Evolutionary conservation across 2,888 invertebrate genomes (phyloP), one percentile per base, ranked within the genome.

Genomic region (Eutolmus rufibarbis): DNA sequence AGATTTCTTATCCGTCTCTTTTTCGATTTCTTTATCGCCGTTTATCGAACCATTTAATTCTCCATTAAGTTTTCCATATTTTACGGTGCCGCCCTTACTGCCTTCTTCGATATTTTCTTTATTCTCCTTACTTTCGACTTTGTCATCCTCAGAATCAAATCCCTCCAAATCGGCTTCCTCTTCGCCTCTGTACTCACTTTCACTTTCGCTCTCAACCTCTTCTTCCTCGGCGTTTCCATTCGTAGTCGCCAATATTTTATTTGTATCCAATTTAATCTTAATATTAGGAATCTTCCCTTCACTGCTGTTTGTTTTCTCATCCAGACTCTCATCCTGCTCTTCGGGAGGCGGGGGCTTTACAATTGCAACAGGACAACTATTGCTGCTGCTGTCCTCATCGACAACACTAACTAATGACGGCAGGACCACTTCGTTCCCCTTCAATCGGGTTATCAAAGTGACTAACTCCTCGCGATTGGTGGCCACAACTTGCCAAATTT

Each of bases 401-500:
- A 94, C 93, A 77, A 94, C 93, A 34, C 94, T 94, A 88, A 95
- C 94, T 19, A 94, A 92, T 46, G 92, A 92, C 0, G 93, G 93
- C 88, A 94, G 91, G 88, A 94, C 94, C 34, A 94, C 94, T 88
- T 95, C 95, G 90, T 97, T 96, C 23, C 96, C 96, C 87, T 95
- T 95, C 85, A 98, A 93, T 89, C 96, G 95, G 74, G 94, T 94
- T 91, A 98, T 97, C 51, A 98, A 94, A 91, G 95, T 94, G 9
- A 96, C 95, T 89, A 99, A 93, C 89, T 97, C 97, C 89, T 96
- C 96, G 89, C 97, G 93, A 93, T 95, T 95, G 92, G 98, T 96
- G 89, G 98, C 98, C 89, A 98, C 96, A 77, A 98, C 94, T 91
- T 96, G 96, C 98, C 98, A 98, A 16, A 97, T 97, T 92, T 99